phyloP scores from a whole-genome alignment of 2,888 invertebrate species.

The Norana najaformis region DNA sequence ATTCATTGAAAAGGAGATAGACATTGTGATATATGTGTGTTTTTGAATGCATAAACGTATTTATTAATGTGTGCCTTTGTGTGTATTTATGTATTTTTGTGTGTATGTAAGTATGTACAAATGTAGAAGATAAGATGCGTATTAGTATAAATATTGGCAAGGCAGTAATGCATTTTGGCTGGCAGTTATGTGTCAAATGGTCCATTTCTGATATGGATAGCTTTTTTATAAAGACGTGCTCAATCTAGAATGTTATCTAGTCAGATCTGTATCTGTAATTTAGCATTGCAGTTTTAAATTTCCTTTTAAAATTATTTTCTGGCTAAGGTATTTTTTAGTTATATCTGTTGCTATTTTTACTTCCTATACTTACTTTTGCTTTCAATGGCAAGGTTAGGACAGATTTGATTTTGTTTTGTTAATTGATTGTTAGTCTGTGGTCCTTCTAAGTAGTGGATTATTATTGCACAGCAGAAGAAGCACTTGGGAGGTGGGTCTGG shows the following conservation, averaged over 20 bases:
- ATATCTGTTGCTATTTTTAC: background rate
- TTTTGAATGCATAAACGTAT: background rate
- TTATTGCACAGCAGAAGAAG: background rate
- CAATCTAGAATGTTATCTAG: constrained; percentile 2
- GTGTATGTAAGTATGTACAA: background rate
- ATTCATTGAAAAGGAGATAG: background rate
- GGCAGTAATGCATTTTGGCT: background rate
- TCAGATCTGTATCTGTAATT: background rate
- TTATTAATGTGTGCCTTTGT: background rate
- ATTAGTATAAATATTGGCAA: background rate
- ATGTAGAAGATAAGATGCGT: background rate
- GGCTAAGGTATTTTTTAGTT: background rate
- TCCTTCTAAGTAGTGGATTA: too few relatives aligned
- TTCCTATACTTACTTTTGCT: background rate
- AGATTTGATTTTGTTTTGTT: background rate
- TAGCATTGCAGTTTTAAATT: background rate
- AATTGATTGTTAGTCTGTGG: background rate
- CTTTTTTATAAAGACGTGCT: background rate
- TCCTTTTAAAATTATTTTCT: background rate
- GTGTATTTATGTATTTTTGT: background rate
- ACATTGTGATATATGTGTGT: background rate
- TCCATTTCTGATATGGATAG: background rate
- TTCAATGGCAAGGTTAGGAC: background rate
- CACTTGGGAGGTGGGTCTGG: background rate
- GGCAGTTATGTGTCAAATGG: background rate